Base-by-base conservation (phyloP, 2,113 vertebrate species). In the Protomyctophum bolini region DNA sequence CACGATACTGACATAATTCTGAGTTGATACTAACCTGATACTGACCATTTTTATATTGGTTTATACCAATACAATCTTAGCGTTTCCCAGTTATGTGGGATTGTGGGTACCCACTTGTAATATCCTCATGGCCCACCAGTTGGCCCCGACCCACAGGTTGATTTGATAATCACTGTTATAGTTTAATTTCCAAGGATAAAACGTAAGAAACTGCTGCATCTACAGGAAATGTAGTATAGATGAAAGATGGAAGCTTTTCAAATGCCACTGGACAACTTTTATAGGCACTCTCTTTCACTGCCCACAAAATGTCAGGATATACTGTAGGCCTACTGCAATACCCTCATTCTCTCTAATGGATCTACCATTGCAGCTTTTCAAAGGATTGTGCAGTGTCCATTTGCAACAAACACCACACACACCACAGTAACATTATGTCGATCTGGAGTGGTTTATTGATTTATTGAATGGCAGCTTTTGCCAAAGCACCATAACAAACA, bases 401-500 rank as follows among this genome's bases (percentile, higher is more conserved):
- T 57, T 57, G 14, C 56, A 21, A 57, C 12, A 46, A 55, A 11
- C 68, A 58, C 72, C 47, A 68, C 62, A 56, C 46, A 45, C 33
- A 58, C 21, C 33, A 58, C 62, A 79, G 66, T 66, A 65, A 78
- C 79, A 59, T 14, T 67, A 41, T 6, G 41, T 61, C 66, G 70
- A 81, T 82, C 64, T 76, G 76, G 60, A 87, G 76, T 80, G 72
- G 54, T 91, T 90, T 91, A 92, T 87, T 86, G 64, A 54, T 87
- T 85, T 72, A 77, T 73, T 81, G 81, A 76, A 76, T 77, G 85
- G 78, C 81, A 81, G 64, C 52, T 88, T 41, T 80, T 77, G 75
- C 76, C 83, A 89, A 87, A 91, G 90, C 88, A 92, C 87, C 87
- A 78, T 79, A 58, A 80, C 75, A 72, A 76, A 77, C 75, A 79